Evolutionary conservation across 2,113 vertebrate genomes (phyloP).

Genomic region (Raja brachyura): DNA sequence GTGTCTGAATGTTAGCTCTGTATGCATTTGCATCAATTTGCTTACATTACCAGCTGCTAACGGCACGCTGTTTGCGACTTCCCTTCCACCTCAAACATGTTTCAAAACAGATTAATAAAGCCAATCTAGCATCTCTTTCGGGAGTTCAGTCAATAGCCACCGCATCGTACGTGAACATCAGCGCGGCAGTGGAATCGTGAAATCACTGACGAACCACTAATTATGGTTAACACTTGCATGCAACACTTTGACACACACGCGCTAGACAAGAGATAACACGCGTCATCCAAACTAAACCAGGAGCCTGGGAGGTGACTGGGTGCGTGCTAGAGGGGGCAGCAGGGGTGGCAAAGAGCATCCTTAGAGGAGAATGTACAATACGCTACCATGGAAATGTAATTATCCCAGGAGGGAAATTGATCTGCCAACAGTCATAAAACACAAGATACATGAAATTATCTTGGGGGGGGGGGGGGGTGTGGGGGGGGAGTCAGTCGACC

Average conservation of each 20-base stretch:
- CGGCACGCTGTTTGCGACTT: background rate
- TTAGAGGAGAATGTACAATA: no score
- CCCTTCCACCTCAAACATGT: background rate
- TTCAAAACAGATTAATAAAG: conserved; percentile 8
- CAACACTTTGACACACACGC: background rate
- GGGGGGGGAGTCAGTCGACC: no score
- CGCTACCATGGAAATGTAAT: no score
- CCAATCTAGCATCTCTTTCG: background rate
- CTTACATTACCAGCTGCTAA: background rate
- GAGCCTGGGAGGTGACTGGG: no score
- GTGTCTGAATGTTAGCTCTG: background rate
- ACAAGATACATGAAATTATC: no score
- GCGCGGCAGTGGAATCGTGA: background rate
- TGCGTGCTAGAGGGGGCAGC: no score
- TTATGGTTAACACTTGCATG: background rate
- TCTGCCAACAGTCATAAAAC: no score
- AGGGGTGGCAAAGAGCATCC: no score
- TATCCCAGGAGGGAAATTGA: no score
- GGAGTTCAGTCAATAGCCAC: background rate
- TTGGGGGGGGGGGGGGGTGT: no score
- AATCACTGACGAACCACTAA: background rate
- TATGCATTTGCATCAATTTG: background rate
- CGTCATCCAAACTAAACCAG: no score
- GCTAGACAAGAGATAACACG: background rate
- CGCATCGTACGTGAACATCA: background rate